phyloP scores from a whole-genome alignment of 1,140 invertebrate genomes.

The Pseudomyrmex dendroicus region DNA sequence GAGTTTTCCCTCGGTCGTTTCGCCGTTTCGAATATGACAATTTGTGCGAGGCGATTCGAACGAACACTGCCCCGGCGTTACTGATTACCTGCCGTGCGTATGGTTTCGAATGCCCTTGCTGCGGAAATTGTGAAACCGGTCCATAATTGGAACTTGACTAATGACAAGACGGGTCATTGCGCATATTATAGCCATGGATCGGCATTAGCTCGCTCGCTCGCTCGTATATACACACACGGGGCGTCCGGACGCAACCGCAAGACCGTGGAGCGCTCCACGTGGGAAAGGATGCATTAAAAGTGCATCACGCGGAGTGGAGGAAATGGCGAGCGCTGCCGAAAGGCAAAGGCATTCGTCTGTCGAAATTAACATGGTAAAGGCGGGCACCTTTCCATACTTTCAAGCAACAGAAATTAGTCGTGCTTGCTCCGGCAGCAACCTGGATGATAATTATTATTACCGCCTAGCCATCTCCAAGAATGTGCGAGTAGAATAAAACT shows the following conservation, averaged over 20 bases:
- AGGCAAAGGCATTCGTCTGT: slow-evolving; percentile 35
- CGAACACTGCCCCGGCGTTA: slow-evolving; percentile 11
- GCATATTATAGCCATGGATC: slow-evolving; percentile 55
- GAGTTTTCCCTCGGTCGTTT: slow-evolving; percentile 4
- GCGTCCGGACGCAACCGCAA: slow-evolving; percentile 23
- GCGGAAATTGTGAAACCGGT: slow-evolving; percentile 64
- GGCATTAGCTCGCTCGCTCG: slow-evolving; percentile 37
- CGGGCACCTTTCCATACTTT: slow-evolving; percentile 27
- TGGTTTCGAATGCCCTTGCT: slow-evolving; percentile 59
- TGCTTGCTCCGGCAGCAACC: background rate
- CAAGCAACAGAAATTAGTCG: slow-evolving; percentile 37
- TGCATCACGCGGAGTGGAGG: slow-evolving; percentile 39
- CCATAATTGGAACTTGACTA: slow-evolving; percentile 66
- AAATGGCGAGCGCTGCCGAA: slow-evolving; percentile 21
- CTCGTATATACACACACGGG: background rate
- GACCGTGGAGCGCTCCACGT: slow-evolving; percentile 31
- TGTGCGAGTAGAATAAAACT: background rate
- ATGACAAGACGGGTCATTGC: slow-evolving; percentile 60
- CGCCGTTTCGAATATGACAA: slow-evolving; percentile 29
- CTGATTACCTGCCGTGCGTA: slow-evolving; percentile 50
- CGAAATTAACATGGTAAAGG: slow-evolving; percentile 58
- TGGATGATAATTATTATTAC: slow-evolving; percentile 37
- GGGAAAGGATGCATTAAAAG: slow-evolving; percentile 56
- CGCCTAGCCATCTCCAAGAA: background rate
- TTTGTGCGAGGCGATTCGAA: slow-evolving; percentile 8